phyloP scores from a whole-genome alignment of 2,113 vertebrate species.

The Stictonetta naevosa region DNA sequence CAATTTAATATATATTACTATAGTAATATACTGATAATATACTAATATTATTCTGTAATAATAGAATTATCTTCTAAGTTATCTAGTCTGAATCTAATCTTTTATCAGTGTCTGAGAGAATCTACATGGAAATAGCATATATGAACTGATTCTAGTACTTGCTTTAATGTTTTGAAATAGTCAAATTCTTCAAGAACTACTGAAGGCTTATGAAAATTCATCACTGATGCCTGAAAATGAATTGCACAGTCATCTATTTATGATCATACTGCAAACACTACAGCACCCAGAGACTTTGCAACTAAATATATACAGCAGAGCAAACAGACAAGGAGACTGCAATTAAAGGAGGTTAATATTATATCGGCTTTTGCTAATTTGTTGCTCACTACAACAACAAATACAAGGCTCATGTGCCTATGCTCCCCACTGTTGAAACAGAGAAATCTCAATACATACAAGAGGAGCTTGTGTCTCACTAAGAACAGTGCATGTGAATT shows the following conservation, averaged over 20 bases:
- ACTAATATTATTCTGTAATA: too few species aligned
- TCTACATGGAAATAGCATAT: not conserved
- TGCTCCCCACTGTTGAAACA: not conserved
- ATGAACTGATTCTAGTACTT: not conserved
- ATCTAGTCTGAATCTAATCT: not conserved
- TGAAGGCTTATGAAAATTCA: slow-evolving; percentile 1
- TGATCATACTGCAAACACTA: not conserved
- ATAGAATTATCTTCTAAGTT: not conserved
- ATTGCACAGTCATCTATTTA: not conserved
- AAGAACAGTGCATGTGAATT: not conserved
- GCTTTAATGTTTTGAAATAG: not conserved
- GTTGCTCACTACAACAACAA: slow-evolving; percentile 58
- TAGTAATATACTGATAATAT: too few species aligned
- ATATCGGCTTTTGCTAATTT: slow-evolving; percentile 7
- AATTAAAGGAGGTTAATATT: slow-evolving; percentile 71
- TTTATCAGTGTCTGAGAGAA: not conserved
- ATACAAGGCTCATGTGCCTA: not conserved
- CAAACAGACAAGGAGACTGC: not conserved
- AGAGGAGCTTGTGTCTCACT: slow-evolving; percentile 7
- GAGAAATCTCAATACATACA: not conserved
- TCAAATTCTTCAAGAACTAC: not conserved
- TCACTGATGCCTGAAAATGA: not conserved
- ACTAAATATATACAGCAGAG: slow-evolving; percentile 40
- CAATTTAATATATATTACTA: too few species aligned
- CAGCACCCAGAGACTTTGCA: not conserved